phyloP scores from a whole-genome alignment of 2,797 vertebrate species.

The Malacoctenus gilli region DNA sequence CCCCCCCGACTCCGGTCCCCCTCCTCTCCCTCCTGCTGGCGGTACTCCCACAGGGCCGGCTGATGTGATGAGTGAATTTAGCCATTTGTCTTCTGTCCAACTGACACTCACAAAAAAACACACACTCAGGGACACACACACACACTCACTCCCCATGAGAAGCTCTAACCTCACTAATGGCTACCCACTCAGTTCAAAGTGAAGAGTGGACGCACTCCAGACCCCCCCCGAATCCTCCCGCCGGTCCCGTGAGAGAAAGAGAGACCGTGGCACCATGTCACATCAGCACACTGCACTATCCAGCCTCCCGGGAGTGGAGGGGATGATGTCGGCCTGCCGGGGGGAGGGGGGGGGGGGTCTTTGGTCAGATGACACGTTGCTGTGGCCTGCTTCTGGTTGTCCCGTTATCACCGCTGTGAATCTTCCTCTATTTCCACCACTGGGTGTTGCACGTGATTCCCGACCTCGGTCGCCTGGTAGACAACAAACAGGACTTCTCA shows the following conservation, averaged over 20 bases:
- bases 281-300: slow-evolving; percentile 48
- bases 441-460: slow-evolving; percentile 46
- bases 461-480: slow-evolving; percentile 11
- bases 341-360: slow-evolving; percentile 3
- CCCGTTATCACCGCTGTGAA: slow-evolving; percentile 36
- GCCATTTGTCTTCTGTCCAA: slow-evolving; percentile 77
- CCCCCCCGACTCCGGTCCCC: slow-evolving; percentile 35
- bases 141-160: slow-evolving; percentile 38
- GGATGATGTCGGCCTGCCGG: too few relatives aligned
- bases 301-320: slow-evolving; percentile 39
- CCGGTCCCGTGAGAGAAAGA: slow-evolving; percentile 46
- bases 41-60: slow-evolving; percentile 63
- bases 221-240: slow-evolving; percentile 50
- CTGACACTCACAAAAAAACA: slow-evolving; percentile 56
- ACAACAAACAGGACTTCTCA: slow-evolving; percentile 48
- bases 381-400: slow-evolving; percentile 18
- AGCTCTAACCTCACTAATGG: slow-evolving; percentile 71
- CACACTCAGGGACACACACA: slow-evolving; percentile 54
- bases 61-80: slow-evolving; percentile 82
- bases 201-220: slow-evolving; percentile 52
- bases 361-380: slow-evolving; percentile 45
- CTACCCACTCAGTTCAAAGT: slow-evolving; percentile 69
- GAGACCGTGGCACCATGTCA: slow-evolving; percentile 46
- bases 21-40: slow-evolving; percentile 49
- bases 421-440: slow-evolving; percentile 36